These are phyloP conservation scores for Pelodiscus sinensis DNA, from an alignment of 2,113 vertebrate genomes.

Conservation along the genomic window DNA sequence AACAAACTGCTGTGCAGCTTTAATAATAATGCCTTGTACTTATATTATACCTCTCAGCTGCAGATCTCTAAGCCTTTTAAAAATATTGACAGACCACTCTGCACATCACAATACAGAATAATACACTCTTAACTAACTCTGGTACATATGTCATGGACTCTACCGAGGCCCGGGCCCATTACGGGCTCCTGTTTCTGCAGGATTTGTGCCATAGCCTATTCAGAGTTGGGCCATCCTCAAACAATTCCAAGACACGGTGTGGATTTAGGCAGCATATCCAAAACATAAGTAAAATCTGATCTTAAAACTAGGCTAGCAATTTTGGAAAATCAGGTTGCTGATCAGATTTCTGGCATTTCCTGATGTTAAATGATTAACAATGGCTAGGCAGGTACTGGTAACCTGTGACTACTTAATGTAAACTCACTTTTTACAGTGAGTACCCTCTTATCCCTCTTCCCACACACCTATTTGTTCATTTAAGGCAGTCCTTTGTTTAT, in stretches of 20 bases:
- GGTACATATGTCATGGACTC: background rate
- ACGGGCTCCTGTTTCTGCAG: accelerated
- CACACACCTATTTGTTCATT: background rate
- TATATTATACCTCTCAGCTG: background rate
- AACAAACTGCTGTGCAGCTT: background rate
- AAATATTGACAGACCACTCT: background rate
- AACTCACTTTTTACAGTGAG: accelerated
- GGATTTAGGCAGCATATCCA: background rate
- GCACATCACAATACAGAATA: background rate
- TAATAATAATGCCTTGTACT: background rate
- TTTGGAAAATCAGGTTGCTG: conserved; percentile 36
- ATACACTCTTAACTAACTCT: background rate
- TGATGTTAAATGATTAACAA: conserved; percentile 34
- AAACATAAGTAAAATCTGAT: conserved; percentile 43
- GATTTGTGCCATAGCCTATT: accelerated
- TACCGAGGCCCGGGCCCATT: background rate
- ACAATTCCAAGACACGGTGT: background rate
- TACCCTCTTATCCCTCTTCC: conserved; percentile 20
- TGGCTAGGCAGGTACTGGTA: conserved; percentile 49
- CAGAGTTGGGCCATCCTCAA: accelerated
- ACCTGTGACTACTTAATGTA: conserved; percentile 60
- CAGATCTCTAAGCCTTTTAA: background rate
- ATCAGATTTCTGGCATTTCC: conserved; percentile 52
- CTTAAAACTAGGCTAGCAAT: conserved; percentile 20
- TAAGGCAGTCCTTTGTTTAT: conserved; percentile 16